Evolutionary conservation across 1,140 invertebrate genomes (phyloP), one percentile per base, ranked within the genome.

Genomic region (Coenobita brevimanus): DNA sequence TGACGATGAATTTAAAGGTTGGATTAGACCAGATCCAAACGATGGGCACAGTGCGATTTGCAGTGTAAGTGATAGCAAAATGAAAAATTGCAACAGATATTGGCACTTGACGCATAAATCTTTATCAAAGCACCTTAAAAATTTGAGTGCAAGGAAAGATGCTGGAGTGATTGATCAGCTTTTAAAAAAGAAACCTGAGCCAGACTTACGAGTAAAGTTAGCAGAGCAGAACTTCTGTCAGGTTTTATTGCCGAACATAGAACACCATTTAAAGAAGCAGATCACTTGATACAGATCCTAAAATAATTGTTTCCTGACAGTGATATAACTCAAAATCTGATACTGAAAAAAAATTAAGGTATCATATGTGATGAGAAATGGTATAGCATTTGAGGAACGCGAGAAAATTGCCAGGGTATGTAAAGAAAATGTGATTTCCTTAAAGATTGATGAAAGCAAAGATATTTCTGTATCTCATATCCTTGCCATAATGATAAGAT

Each of bases 71-170:
- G 21, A 54, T 21, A 10, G 50, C 21, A 54, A 54, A 54, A 8
- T 54, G 21, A 54, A 54, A 10, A 54, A 54, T 54, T 54, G 50
- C 21, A 54, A 54, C 50, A 54, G 21, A 21, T 54, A 8, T 21
- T 8, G 50, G 50, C 50, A 10, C 50, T 54, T 54, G 8, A 54
- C 8, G 50, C 76, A 79, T 30, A 79, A 79, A 57, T 21, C 8
- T 54, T 54, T 46, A 54, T 79, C 76, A 54, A 79, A 79, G 50
- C 76, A 79, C 30, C 46, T 79, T 21, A 79, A 79, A 79, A 79
- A 79, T 46, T 79, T 13, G 33, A 46, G 13, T 6, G 8, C 76
- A 46, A 79, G 57, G 76, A 79, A 79, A 79, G 30, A 54, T 8
- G 8, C 21, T 15, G 17, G 15, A n/a, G 43, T 79, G 38, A 79